Conservation (phyloP, 1,140 invertebrate genomes). For the Papilio polytes region DNA sequence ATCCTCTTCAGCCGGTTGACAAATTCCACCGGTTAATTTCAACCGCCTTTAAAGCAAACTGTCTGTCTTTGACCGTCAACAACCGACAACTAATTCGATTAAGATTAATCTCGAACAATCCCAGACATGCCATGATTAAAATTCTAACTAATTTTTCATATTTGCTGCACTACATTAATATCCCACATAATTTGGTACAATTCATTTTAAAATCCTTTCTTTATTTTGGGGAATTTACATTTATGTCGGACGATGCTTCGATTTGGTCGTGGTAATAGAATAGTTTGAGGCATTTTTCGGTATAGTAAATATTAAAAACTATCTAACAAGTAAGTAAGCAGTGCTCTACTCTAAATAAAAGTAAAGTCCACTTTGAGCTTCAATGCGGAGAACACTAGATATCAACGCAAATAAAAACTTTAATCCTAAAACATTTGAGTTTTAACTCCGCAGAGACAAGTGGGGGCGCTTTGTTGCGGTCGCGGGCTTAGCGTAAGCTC, state of each 20-base stretch:
- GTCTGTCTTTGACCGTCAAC: constrained; percentile 6
- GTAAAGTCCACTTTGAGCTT: constrained; percentile 8
- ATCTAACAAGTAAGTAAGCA: background rate
- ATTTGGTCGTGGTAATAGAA: background rate
- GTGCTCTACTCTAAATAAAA: background rate
- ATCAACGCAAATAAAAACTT: constrained; percentile 14
- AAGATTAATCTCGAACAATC: constrained; percentile 9
- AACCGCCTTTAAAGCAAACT: background rate
- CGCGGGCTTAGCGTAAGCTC: constrained; percentile 7
- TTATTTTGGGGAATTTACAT: no score
- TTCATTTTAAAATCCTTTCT: no score
- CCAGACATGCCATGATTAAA: background rate
- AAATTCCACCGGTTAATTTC: constrained; percentile 30
- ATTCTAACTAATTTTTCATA: background rate
- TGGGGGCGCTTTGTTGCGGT: constrained; percentile 14
- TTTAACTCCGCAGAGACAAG: constrained; percentile 2
- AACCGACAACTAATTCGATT: background rate
- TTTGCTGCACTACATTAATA: background rate
- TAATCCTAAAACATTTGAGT: constrained; percentile 20
- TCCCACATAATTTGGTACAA: background rate
- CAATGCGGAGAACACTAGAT: constrained; percentile 20
- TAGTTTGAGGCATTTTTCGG: background rate
- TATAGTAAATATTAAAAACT: background rate
- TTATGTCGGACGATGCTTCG: no score
- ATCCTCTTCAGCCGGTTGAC: constrained; percentile 35